Evolutionary conservation across 2,113 vertebrate species (phyloP), one percentile per base, ranked within the genome.

Genomic region (Recurvirostra avosetta): DNA sequence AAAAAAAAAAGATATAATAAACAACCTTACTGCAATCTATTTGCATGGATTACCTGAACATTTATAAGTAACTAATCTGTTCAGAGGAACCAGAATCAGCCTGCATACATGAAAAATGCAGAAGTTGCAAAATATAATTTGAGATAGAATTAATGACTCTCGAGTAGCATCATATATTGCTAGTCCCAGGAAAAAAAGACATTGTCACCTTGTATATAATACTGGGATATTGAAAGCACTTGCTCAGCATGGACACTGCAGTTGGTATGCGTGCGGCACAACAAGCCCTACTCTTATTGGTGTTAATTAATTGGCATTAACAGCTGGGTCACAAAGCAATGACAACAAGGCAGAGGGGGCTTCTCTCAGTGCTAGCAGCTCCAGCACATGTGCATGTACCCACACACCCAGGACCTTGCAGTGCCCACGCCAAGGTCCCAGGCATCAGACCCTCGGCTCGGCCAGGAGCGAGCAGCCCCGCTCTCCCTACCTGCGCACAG

Each of bases 41-140:
- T 92, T 97, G 88, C 83, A 81, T 92, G 91, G 73, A 80, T 95
- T 95, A 91, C 76, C 71, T 82, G 86, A 89, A 84, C 84, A 43
- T 68, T 95, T 94, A 53, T 36, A 92, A 95, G 83, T 84, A 92
- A 82, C 73, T 91, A 89, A 93, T 89, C 91, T 91, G 47, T 78
- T 89, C 73, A 53, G 79, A 95, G 43, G 38, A 89, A 61, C 13
- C 45, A 73, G 67, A 82, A 79, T 83, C 74, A 84, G 67, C 41
- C 75, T 83, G 77, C 8, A 34, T 34, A 55, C 40, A 47, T 93
- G 55, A 92, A 90, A 95, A 95, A 86, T 63, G 72, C 83, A 94
- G 49, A 84, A 73, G 40, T 32, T 94, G 86, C 52, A 85, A 63
- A 86, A 95, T 77, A 58, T 8, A 66, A 49, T 91, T 85, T 94